phyloP scores from a whole-genome alignment of 2,888 invertebrate species.

The Lepidochrysops patricia region DNA sequence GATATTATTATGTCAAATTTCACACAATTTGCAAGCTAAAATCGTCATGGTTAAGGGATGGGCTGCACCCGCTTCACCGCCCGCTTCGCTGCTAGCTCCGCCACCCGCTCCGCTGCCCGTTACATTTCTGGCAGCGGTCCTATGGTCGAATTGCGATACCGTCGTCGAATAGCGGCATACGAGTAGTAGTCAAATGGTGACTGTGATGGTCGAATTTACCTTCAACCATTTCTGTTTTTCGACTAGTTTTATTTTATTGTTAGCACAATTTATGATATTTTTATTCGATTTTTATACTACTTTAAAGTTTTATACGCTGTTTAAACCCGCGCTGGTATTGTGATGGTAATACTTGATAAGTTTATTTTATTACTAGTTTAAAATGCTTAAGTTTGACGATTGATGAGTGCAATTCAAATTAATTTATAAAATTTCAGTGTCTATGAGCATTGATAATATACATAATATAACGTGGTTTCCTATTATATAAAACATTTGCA shows the following conservation, averaged over 20 bases:
- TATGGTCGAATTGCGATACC: background rate
- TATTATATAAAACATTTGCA: background rate
- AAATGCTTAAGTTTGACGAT: background rate
- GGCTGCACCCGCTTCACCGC: too few species aligned
- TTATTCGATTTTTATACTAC: conserved; percentile 8
- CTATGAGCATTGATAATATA: too few species aligned
- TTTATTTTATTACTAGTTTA: background rate
- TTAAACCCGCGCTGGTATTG: background rate
- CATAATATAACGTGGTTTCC: too few species aligned
- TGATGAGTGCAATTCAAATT: background rate
- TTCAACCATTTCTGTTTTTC: background rate
- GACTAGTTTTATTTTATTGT: background rate
- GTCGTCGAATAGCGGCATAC: background rate
- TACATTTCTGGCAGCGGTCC: too few species aligned
- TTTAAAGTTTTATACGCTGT: conserved; percentile 5
- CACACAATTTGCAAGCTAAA: too few species aligned
- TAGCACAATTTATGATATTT: conserved; percentile 3
- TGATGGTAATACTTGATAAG: background rate
- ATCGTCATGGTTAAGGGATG: too few species aligned
- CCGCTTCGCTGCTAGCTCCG: too few species aligned
- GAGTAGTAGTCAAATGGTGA: too few species aligned
- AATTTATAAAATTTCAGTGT: background rate
- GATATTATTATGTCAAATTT: too few species aligned
- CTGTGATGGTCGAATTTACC: background rate
- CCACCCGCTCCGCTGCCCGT: too few species aligned